Conservation (phyloP, 2,797 vertebrate species). For the Platyrinchus mystaceus region DNA sequence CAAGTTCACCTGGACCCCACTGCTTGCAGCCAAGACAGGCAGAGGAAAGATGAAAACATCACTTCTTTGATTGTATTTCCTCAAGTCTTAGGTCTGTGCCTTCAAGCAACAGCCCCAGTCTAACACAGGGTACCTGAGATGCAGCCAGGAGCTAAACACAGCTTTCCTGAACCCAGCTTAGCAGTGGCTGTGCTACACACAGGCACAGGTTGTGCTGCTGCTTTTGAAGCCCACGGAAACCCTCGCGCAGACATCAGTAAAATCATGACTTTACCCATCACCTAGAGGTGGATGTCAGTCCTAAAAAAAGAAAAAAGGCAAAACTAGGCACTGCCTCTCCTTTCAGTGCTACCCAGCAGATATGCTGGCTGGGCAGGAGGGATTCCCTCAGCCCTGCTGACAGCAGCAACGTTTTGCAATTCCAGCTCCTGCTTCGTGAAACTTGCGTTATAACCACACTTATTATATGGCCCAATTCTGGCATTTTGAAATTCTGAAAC, state of each 20-base stretch:
- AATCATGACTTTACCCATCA: not conserved
- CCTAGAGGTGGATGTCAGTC: not conserved
- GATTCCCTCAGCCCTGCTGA: not conserved
- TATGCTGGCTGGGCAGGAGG: not conserved
- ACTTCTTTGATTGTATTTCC: not conserved
- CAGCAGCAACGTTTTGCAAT: not conserved
- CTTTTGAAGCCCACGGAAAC: not conserved
- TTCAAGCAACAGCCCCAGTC: not conserved
- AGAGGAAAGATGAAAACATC: not conserved
- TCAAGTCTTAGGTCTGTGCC: not conserved
- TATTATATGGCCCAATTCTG: not conserved
- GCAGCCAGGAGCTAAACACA: not conserved
- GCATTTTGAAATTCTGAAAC: not conserved
- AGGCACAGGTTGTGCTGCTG: not conserved
- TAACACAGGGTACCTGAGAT: not conserved
- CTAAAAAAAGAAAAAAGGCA: not conserved
- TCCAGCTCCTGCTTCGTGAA: not conserved
- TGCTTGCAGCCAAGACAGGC: not conserved
- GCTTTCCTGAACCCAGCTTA: not conserved
- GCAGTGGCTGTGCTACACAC: rapidly evolving
- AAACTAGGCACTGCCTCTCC: not conserved
- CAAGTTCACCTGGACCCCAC: not conserved
- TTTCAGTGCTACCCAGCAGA: not conserved
- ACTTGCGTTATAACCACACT: not conserved
- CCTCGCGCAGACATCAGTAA: not conserved